Conservation (phyloP, 2,797 vertebrate species). For the Luscinia luscinia region DNA sequence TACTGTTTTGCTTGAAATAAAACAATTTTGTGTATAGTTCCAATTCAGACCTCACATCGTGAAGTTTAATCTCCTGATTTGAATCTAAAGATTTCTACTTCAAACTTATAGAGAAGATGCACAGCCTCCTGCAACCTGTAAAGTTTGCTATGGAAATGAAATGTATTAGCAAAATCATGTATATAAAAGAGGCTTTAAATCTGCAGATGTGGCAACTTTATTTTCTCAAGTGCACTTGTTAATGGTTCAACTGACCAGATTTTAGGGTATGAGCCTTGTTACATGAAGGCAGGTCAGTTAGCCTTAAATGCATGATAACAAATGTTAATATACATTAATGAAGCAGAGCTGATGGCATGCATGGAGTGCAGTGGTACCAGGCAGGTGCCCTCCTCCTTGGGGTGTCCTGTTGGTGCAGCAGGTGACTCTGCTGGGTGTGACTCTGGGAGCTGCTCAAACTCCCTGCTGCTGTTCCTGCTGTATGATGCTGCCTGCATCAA, state of each 20-base stretch:
- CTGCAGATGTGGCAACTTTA: not conserved
- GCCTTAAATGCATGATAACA: not conserved
- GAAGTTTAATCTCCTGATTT: not conserved
- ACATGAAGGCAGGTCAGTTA: not conserved
- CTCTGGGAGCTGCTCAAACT: not conserved
- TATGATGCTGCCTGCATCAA: fast-evolving
- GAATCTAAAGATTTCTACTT: not conserved
- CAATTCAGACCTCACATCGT: not conserved
- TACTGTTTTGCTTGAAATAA: conserved; percentile 1
- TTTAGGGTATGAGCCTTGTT: not conserved
- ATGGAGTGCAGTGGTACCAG: not conserved
- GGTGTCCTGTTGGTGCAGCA: not conserved
- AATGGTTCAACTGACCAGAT: not conserved
- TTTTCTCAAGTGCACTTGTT: not conserved
- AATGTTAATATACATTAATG: not conserved
- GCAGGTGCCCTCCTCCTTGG: not conserved
- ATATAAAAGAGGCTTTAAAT: not conserved
- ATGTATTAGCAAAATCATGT: not conserved
- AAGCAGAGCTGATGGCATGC: not conserved
- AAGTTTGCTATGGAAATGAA: not conserved
- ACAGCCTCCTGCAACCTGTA: not conserved
- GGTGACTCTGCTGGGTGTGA: not conserved
- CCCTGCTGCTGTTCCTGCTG: not conserved
- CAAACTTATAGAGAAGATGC: not conserved
- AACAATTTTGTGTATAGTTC: not conserved